Evolutionary conservation across 2,113 vertebrate genomes (phyloP).

Genomic region (Spea multiplicata): DNA sequence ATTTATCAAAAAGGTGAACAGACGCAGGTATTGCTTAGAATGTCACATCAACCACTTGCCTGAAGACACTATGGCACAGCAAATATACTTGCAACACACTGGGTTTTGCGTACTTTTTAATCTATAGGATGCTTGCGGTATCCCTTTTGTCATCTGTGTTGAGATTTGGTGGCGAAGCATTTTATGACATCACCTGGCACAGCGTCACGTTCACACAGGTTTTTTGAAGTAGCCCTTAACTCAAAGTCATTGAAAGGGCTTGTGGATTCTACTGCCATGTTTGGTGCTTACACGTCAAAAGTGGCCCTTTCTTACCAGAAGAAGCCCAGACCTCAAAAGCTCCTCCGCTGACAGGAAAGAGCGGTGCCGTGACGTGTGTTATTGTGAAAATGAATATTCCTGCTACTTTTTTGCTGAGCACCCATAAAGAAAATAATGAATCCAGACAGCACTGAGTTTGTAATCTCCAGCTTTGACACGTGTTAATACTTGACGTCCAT

Average conservation of each 20-base stretch:
- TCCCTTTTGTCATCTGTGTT: constrained; percentile 24
- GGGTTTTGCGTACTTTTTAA: not conserved
- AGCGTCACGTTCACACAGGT: not conserved
- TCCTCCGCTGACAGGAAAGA: not conserved
- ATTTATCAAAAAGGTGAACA: constrained; percentile 16
- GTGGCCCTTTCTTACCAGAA: not conserved
- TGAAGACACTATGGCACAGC: constrained; percentile 41
- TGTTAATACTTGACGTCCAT: not conserved
- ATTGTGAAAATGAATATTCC: not conserved
- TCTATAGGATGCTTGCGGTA: constrained; percentile 22
- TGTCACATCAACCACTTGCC: constrained; percentile 6
- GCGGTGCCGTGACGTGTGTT: not conserved
- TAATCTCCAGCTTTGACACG: constrained; percentile 22
- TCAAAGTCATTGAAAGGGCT: not conserved
- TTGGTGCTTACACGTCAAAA: not conserved
- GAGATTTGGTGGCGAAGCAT: not conserved
- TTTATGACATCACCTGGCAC: not conserved
- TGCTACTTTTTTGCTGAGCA: constrained; percentile 29
- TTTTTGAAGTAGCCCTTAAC: not conserved
- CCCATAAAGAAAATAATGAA: not conserved
- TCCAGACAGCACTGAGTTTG: constrained; percentile 2
- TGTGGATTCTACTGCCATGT: not conserved
- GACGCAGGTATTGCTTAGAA: constrained; percentile 44
- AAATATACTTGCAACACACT: constrained; percentile 24
- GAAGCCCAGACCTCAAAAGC: not conserved